A percentile compares a stretch with the other conserved stretches of the same genome.
Conservation (phyloP, 2,797 vertebrate species). For the Podarcis lilfordi region DNA sequence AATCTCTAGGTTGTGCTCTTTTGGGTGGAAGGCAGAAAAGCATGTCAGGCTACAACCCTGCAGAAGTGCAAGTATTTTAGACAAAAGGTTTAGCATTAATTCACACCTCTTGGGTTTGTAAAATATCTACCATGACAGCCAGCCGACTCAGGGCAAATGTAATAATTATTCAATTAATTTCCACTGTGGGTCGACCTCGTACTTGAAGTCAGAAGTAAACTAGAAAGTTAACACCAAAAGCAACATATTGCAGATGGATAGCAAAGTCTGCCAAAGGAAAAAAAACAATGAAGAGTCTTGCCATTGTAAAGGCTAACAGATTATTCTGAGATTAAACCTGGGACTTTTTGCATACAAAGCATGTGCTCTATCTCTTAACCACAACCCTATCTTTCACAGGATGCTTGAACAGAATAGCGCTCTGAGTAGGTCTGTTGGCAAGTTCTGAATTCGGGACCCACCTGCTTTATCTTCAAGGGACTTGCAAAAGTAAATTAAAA, state of each 20-base stretch:
- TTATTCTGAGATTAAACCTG: background rate
- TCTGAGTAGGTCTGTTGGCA: background rate
- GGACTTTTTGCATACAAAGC: background rate
- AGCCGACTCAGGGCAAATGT: background rate
- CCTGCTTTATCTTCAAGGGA: too few species aligned
- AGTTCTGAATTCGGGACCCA: background rate
- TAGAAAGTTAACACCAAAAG: background rate
- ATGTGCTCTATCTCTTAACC: too few species aligned
- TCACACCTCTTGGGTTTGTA: conserved; percentile 10
- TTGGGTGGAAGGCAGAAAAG: background rate
- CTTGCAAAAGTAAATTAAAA: background rate
- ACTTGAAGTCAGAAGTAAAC: background rate
- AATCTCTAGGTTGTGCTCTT: background rate
- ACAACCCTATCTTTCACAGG: background rate
- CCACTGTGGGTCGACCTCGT: background rate
- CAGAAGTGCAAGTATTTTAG: background rate
- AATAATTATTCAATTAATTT: background rate
- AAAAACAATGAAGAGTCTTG: background rate
- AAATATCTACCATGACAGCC: background rate
- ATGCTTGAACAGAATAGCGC: background rate
- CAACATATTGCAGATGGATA: background rate
- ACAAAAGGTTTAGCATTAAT: background rate
- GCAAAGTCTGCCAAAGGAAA: background rate
- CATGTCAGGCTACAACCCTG: background rate
- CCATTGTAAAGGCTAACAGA: background rate